These are phyloP conservation scores for Enhydra lutris DNA, from an alignment of 2,113 vertebrate species.

Conservation along the genomic window DNA sequence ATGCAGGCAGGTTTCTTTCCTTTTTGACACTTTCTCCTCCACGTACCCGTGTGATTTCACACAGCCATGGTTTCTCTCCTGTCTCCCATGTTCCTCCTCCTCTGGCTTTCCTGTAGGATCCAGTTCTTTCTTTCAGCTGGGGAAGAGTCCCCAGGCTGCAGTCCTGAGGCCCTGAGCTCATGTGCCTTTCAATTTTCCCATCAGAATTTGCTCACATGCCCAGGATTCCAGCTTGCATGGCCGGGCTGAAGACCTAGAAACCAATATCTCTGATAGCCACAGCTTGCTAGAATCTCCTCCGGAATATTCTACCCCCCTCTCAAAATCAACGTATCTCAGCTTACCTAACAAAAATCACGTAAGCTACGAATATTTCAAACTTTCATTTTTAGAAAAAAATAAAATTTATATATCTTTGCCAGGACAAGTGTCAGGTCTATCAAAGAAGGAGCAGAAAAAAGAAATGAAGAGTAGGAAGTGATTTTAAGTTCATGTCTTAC, in stretches of 20 bases:
- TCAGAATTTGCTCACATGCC: not conserved
- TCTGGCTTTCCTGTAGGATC: not conserved
- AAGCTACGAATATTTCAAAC: not conserved
- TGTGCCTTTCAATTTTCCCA: not conserved
- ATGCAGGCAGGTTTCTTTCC: too few species aligned
- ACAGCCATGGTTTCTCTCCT: not conserved
- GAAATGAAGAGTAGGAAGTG: not conserved
- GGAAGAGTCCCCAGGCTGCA: not conserved
- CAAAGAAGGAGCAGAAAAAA: not conserved
- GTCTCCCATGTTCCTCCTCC: not conserved
- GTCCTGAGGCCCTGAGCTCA: not conserved
- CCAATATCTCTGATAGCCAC: not conserved
- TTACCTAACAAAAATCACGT: not conserved
- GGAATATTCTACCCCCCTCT: not conserved
- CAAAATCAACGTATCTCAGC: not conserved
- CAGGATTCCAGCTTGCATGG: not conserved
- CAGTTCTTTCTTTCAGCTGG: not conserved
- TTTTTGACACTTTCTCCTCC: not conserved
- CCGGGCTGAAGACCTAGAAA: not conserved
- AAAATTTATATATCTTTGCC: not conserved
- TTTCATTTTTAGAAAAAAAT: not conserved
- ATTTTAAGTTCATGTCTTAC: not conserved
- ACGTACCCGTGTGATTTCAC: rapidly evolving
- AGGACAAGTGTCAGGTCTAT: not conserved
- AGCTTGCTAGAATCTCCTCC: not conserved